Evolutionary conservation across 1,140 invertebrate species (phyloP), one percentile per base, ranked within the genome.

Genomic region (Anoplophora glabripennis): DNA sequence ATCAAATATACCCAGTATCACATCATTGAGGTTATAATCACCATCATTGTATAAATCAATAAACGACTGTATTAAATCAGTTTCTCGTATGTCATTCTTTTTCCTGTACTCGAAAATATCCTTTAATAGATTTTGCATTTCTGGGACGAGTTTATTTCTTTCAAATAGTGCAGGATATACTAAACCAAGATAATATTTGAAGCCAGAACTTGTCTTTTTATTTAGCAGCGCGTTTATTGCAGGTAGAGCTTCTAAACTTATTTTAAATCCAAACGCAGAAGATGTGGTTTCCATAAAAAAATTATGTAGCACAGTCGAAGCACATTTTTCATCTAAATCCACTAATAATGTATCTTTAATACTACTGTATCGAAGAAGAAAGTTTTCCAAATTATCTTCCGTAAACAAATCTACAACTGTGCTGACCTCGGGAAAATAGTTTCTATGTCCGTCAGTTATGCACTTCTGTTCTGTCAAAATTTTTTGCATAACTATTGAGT

Each of bases 301-400:
- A 34, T 49, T 37, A 17, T 46, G 45, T 14, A 59, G 11, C 17
- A 46, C 40, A 35, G 34, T 10, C 0, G 14, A 10, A 37, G 34
- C 38, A 37, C 44, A 14, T 14, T 14, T 37, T 8, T 57, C 55
- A 14, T 42, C 9, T 4, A 66, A n/a, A 3, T 38, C 52, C 36
- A 52, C 15, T 11, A 41, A 15, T 9, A 53, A 34, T 4, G 18
- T 17, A 4, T 11, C n/a, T 33, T 46, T 53, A 5, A 60, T 17
- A 52, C 34, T 47, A 9, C 53, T 37, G n/a, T 42, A 59, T 18
- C 45, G 56, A n/a, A 57, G 1, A 9, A 63, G 4, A 33, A 63
- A 62, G 9, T 63, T 65, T 10, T 60, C 9, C 34, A 69, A 64
- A 48, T 61, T 65, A 57, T 63, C 54, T 7, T 59, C 56, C 17